A percentile compares a stretch with the other conserved stretches of the same genome.
Conservation (phyloP, 2,888 invertebrate species). For the Stratiomys singularior region DNA sequence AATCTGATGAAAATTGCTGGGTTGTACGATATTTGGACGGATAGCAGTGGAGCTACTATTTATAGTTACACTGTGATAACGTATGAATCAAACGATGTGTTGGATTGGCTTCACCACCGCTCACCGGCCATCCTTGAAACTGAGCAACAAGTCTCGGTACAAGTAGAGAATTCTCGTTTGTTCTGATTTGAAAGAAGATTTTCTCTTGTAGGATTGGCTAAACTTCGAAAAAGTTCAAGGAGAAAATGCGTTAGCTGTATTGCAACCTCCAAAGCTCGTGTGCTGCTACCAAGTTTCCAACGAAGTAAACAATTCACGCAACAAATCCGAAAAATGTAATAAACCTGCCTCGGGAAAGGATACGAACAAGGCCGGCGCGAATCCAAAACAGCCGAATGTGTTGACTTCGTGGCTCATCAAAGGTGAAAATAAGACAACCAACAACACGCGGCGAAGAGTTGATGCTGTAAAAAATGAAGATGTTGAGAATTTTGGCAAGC, state of each 20-base stretch:
- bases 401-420: conserved; percentile 58
- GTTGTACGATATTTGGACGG: conserved; percentile 76
- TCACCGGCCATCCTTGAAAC: conserved; percentile 82
- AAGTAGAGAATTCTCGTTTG: conserved; percentile 46
- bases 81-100: conserved; percentile 74
- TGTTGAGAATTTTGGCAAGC: not conserved
- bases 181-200: conserved; percentile 17
- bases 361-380: conserved; percentile 44
- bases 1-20: conserved; percentile 80
- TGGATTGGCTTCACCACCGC: conserved; percentile 81
- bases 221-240: conserved; percentile 69
- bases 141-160: conserved; percentile 73
- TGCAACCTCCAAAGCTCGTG: conserved; percentile 67
- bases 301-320: conserved; percentile 76
- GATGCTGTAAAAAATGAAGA: not conserved
- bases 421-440: not conserved
- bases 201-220: conserved; percentile 72
- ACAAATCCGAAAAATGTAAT: conserved; percentile 73
- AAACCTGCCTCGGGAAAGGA: conserved; percentile 62
- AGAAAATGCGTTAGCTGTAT: conserved; percentile 67
- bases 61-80: conserved; percentile 83
- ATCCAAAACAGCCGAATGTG: conserved; percentile 57
- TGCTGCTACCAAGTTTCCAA: conserved; percentile 78
- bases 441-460: no score
- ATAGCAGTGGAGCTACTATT: conserved; percentile 69